These are phyloP conservation scores for Butastur rufipennis DNA, from an alignment of 2,113 vertebrate genomes.

Conservation along the genomic window DNA sequence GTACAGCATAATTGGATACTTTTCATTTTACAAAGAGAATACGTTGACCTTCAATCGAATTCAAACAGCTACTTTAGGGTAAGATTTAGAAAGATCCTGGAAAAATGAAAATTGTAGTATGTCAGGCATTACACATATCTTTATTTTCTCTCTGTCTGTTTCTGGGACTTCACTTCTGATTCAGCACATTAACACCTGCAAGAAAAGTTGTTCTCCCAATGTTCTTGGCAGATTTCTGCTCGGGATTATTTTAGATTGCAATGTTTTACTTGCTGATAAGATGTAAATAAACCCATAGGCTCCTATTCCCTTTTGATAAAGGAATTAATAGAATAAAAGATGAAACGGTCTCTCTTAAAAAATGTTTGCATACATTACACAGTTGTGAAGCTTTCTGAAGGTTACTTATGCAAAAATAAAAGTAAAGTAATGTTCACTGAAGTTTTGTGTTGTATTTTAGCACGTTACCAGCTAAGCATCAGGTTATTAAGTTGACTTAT, in stretches of 20 bases:
- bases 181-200: constrained; percentile 17
- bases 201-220: neutral
- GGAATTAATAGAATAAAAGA: constrained; percentile 37
- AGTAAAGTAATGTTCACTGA: neutral
- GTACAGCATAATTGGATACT: neutral
- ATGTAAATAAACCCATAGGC: constrained; percentile 17
- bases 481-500: neutral
- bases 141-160: neutral
- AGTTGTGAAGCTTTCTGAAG: neutral
- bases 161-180: neutral
- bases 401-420: neutral
- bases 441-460: neutral
- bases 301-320: constrained; percentile 20
- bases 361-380: neutral
- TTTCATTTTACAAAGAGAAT: neutral
- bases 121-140: neutral
- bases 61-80: neutral
- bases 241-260: neutral
- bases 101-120: neutral
- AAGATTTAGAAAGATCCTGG: neutral
- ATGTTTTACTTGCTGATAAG: neutral
- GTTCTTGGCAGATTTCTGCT: constrained; percentile 11
- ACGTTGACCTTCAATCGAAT: constrained; percentile 5
- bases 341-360: neutral
- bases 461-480: neutral